Conservation (phyloP, 2,888 invertebrate genomes). For the Ectobius pallidus region DNA sequence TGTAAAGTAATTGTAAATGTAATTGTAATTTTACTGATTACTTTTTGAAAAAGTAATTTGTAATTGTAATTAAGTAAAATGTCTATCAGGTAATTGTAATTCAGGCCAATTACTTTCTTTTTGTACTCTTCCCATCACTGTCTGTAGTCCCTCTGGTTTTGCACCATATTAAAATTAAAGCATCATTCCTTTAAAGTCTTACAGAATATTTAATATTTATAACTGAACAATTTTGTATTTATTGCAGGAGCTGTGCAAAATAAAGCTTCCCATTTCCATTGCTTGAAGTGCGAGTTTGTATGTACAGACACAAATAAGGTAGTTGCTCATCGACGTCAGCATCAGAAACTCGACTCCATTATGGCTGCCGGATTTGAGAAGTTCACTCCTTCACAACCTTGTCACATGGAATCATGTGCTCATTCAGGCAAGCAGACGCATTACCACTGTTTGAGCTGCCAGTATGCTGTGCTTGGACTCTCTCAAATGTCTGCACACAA, state of each 20-base stretch:
- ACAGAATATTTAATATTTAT: too few species aligned
- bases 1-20: too few species aligned
- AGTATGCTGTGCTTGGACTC: constrained; percentile 88
- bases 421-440: constrained; percentile 95
- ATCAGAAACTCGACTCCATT: constrained; percentile 91
- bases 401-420: constrained; percentile 70
- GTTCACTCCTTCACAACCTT: constrained; percentile 86
- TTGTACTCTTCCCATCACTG: too few species aligned
- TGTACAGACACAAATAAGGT: constrained; percentile 97
- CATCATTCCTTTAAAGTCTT: constrained; percentile 2
- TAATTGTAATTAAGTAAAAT: too few species aligned
- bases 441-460: constrained; percentile 92
- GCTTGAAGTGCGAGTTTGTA: constrained; percentile 92
- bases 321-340: constrained; percentile 91
- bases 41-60: too few species aligned
- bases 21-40: too few species aligned
- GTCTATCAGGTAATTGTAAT: too few species aligned
- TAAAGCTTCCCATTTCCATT: constrained; percentile 96
- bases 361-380: constrained; percentile 94
- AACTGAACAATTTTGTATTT: too few species aligned
- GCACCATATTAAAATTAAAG: too few species aligned
- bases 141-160: too few species aligned
- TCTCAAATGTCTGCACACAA: constrained; percentile 95
- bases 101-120: too few species aligned
- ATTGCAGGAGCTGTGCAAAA: constrained; percentile 69